Percentiles rank a stretch among this genome's conserved stretches.
These are phyloP conservation scores for Oreotrochilus melanogaster DNA, from an alignment of 2,113 vertebrate species.

Conservation along the genomic window DNA sequence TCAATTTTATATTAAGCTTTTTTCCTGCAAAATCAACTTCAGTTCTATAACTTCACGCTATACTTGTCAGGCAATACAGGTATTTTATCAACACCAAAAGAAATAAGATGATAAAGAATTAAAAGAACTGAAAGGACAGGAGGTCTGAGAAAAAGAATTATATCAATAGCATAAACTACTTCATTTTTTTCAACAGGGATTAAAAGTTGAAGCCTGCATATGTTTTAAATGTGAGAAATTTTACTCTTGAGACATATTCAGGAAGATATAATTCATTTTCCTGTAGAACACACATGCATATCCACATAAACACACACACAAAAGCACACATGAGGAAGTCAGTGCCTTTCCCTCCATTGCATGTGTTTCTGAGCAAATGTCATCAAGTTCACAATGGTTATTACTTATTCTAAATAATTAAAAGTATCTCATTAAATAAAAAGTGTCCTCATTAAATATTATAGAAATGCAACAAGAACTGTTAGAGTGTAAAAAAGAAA, in stretches of 20 bases:
- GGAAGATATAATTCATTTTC: constrained; percentile 66
- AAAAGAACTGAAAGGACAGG: not conserved
- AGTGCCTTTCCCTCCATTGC: not conserved
- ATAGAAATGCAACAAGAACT: not conserved
- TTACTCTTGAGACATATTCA: constrained; percentile 50
- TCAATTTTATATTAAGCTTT: constrained; percentile 40
- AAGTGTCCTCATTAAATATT: constrained; percentile 8
- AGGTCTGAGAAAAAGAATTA: constrained; percentile 12
- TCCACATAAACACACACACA: not conserved
- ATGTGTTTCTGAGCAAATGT: not conserved
- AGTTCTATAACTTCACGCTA: not conserved
- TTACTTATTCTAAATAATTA: constrained; percentile 33
- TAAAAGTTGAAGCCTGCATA: constrained; percentile 56
- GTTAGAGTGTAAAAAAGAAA: not conserved
- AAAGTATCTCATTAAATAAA: constrained; percentile 42
- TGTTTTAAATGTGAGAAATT: constrained; percentile 67
- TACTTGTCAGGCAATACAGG: not conserved
- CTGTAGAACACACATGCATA: constrained; percentile 17
- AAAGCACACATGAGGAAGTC: not conserved
- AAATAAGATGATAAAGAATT: not conserved
- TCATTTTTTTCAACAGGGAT: constrained; percentile 25
- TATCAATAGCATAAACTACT: constrained; percentile 3
- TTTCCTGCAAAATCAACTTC: constrained; percentile 40
- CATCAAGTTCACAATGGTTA: constrained; percentile 36
- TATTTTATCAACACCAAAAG: not conserved